Conservation (phyloP, 2,888 invertebrate species). For the Tuberolachnus salignus region DNA sequence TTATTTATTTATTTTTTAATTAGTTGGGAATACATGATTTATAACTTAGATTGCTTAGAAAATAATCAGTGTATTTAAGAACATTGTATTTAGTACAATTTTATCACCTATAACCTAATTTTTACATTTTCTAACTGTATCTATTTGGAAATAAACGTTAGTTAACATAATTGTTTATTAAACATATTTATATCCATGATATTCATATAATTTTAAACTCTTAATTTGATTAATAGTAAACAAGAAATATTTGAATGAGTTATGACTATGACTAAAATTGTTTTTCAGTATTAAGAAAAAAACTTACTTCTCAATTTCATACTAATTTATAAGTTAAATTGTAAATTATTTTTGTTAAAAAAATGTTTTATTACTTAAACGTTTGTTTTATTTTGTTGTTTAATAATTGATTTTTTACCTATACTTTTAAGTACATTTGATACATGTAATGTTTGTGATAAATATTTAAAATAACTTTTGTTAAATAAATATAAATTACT, state of each 20-base stretch:
- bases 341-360: neutral
- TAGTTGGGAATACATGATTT: no score
- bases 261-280: neutral
- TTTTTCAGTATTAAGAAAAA: neutral
- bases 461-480: slow-evolving; percentile 4
- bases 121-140: neutral
- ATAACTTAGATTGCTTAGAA: no score
- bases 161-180: neutral
- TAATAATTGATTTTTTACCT: neutral
- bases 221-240: neutral
- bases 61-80: no score
- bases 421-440: neutral
- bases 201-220: neutral
- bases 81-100: no score
- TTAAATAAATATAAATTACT: slow-evolving; percentile 28
- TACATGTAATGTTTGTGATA: slow-evolving; percentile 15
- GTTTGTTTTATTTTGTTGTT: neutral
- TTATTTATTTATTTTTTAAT: no score
- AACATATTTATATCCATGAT: neutral
- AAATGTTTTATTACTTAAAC: neutral
- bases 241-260: neutral
- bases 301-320: neutral
- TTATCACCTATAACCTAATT: neutral
- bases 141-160: neutral
- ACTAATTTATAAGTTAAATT: neutral